phyloP scores from a whole-genome alignment of 1,140 invertebrate genomes.

The Leptinotarsa undecemlineata region DNA sequence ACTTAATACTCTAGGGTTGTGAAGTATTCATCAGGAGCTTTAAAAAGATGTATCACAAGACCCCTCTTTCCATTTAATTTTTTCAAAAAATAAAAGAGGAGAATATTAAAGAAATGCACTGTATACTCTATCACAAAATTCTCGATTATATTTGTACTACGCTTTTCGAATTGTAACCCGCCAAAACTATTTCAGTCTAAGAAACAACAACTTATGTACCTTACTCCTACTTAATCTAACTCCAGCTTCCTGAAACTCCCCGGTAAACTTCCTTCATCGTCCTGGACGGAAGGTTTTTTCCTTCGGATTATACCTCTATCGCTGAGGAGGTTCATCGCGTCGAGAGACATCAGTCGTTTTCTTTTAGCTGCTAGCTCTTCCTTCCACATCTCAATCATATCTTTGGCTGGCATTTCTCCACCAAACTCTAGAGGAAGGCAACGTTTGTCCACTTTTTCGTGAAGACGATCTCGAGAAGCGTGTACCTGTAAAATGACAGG shows the following conservation, averaged over 20 bases:
- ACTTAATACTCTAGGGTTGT: no score
- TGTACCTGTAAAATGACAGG: slow-evolving; percentile 59
- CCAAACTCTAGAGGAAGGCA: slow-evolving; percentile 79
- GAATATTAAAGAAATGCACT: no score
- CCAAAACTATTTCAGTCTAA: neutral
- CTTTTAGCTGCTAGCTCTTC: slow-evolving; percentile 63
- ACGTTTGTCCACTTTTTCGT: slow-evolving; percentile 64
- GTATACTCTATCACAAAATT: no score
- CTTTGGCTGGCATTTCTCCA: slow-evolving; percentile 69
- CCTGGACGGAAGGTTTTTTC: slow-evolving; percentile 59
- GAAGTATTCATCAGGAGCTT: no score
- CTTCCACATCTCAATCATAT: slow-evolving; percentile 77
- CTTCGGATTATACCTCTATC: slow-evolving; percentile 66
- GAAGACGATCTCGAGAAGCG: slow-evolving; percentile 65
- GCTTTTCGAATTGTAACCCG: neutral
- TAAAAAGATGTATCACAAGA: no score
- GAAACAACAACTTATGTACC: neutral
- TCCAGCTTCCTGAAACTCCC: slow-evolving; percentile 79
- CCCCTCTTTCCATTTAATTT: no score
- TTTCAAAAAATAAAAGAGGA: no score
- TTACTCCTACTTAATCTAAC: slow-evolving; percentile 64
- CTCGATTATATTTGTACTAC: no score
- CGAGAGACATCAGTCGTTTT: slow-evolving; percentile 62
- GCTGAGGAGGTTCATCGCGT: slow-evolving; percentile 64
- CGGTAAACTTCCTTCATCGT: slow-evolving; percentile 62